These are phyloP conservation scores for Lordiphosa clarofinis DNA, from an alignment of 1,140 invertebrate genomes.

Conservation along the genomic window DNA sequence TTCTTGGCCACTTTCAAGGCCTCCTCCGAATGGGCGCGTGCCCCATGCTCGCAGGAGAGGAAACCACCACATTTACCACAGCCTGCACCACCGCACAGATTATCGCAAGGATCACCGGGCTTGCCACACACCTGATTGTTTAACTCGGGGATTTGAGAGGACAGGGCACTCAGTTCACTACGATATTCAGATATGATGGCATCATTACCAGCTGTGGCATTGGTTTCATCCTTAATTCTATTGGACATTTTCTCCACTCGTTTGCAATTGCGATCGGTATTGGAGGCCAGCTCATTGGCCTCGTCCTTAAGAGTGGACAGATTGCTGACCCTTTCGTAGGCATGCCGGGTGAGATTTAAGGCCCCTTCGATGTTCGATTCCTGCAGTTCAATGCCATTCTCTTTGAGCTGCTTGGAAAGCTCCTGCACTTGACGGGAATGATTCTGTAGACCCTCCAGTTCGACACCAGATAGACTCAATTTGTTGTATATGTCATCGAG, in stretches of 20 bases:
- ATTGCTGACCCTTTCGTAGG: slow-evolving; percentile 84
- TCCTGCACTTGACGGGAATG: slow-evolving; percentile 87
- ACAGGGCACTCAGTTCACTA: slow-evolving; percentile 84
- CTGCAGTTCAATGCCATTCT: slow-evolving; percentile 94
- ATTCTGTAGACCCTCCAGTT: slow-evolving; percentile 87
- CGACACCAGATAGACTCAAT: slow-evolving; percentile 88
- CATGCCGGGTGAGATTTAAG: slow-evolving; percentile 90
- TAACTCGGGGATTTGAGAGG: slow-evolving; percentile 88
- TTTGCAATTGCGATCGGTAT: slow-evolving; percentile 90
- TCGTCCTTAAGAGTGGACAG: slow-evolving; percentile 83
- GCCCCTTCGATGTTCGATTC: slow-evolving; percentile 97
- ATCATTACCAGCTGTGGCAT: slow-evolving; percentile 86
- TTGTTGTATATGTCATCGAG: slow-evolving; percentile 88
- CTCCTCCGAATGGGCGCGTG: slow-evolving; percentile 91
- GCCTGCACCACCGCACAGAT: slow-evolving; percentile 95
- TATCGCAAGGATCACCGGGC: slow-evolving; percentile 91
- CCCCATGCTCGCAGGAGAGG: slow-evolving; percentile 92
- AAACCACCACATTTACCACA: slow-evolving; percentile 93
- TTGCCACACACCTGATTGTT: slow-evolving; percentile 95
- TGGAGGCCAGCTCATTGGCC: slow-evolving; percentile 84
- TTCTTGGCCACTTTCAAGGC: slow-evolving; percentile 92
- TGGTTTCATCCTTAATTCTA: slow-evolving; percentile 85
- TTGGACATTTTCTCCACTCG: slow-evolving; percentile 90
- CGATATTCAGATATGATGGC: slow-evolving; percentile 85
- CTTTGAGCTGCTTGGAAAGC: slow-evolving; percentile 87